Evolutionary conservation across 2,888 invertebrate species (phyloP).

Genomic region (Calameuta pallipes): DNA sequence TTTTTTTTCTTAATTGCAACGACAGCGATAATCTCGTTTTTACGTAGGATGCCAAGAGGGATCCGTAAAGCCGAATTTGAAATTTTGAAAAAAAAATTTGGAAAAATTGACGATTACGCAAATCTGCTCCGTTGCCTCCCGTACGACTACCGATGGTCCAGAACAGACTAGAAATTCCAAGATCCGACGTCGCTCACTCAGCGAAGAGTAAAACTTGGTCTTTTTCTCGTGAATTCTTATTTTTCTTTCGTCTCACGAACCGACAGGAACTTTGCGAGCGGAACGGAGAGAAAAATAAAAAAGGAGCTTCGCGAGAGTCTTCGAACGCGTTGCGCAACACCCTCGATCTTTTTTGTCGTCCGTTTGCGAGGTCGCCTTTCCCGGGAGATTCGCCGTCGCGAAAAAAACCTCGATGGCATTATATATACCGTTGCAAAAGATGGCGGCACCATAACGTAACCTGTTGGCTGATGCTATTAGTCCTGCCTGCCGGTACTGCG

Average conservation of each 20-base stretch:
- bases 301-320: not conserved
- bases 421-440: not conserved
- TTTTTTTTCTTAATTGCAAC: not conserved
- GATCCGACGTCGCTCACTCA: not conserved
- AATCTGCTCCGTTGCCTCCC: not conserved
- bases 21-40: too few relatives aligned
- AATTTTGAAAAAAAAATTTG: not conserved
- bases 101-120: not conserved
- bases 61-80: rapidly evolving
- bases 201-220: not conserved
- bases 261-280: not conserved
- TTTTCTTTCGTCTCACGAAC: not conserved
- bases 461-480: not conserved
- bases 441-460: not conserved
- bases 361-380: not conserved
- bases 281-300: not conserved
- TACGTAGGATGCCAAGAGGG: not conserved
- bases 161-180: not conserved
- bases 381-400: not conserved
- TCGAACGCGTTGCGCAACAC: not conserved
- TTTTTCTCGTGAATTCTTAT: not conserved
- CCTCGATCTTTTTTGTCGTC: not conserved
- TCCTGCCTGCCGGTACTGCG: too few relatives aligned
- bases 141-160: not conserved
- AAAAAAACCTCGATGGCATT: not conserved